phyloP scores from a whole-genome alignment of 2,888 invertebrate species.

The Parnassius apollo region DNA sequence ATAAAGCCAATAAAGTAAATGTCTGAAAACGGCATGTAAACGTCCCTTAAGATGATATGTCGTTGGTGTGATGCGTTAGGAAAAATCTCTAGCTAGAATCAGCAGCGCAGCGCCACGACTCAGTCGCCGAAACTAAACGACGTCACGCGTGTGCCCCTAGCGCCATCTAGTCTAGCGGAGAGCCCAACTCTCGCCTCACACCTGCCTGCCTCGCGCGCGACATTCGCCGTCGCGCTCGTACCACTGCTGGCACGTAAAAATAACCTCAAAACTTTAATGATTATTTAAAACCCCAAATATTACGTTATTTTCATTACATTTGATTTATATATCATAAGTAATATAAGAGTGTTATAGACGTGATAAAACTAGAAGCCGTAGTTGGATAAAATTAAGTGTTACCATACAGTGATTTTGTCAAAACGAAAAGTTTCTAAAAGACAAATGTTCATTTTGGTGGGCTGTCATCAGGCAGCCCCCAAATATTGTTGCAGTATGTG shows the following conservation, averaged over 20 bases:
- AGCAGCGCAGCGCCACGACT: conserved; percentile 73
- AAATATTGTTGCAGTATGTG: conserved; percentile 77
- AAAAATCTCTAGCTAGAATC: conserved; percentile 78
- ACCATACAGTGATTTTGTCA: conserved; percentile 58
- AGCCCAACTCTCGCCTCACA: conserved; percentile 48
- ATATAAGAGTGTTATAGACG: conserved; percentile 48
- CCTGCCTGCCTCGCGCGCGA: conserved; percentile 49
- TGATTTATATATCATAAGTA: conserved; percentile 30
- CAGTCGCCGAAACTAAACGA: conserved; percentile 73
- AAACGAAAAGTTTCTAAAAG: conserved; percentile 73
- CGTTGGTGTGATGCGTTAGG: conserved; percentile 71
- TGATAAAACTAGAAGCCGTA: conserved; percentile 44
- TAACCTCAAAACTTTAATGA: conserved; percentile 76
- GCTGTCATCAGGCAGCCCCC: conserved; percentile 79
- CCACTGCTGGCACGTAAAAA: conserved; percentile 76
- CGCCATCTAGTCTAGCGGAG: conserved; percentile 75
- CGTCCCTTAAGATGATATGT: conserved; percentile 56
- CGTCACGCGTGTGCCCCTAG: conserved; percentile 56
- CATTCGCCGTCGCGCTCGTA: conserved; percentile 75
- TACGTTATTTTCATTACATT: no score
- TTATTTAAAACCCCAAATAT: conserved; percentile 25
- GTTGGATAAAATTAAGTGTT: conserved; percentile 54
- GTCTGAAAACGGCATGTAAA: conserved; percentile 43
- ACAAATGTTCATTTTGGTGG: conserved; percentile 74
- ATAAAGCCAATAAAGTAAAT: not conserved